These are phyloP conservation scores for Luperina testacea DNA, from an alignment of 2,888 invertebrate species.

Conservation along the genomic window DNA sequence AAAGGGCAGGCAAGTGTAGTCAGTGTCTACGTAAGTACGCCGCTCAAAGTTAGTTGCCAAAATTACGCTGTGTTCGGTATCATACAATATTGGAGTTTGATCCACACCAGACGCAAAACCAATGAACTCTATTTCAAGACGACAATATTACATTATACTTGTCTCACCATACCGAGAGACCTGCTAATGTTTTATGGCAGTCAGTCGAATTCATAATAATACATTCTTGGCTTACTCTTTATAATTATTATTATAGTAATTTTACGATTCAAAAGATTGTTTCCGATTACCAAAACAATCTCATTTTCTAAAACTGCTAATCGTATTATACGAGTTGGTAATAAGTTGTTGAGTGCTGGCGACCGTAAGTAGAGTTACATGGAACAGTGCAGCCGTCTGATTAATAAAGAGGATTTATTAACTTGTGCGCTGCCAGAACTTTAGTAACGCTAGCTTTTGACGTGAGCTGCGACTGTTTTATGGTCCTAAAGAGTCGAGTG, in stretches of 20 bases:
- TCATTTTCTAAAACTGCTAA: constrained; percentile 15
- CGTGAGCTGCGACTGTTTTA: constrained; percentile 15
- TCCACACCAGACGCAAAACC: neutral
- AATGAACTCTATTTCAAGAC: neutral
- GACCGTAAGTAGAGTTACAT: constrained; percentile 14
- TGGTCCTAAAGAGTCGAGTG: constrained; percentile 14
- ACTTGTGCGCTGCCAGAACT: constrained; percentile 41
- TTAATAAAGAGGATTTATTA: constrained; percentile 59
- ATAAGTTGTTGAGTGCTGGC: constrained; percentile 22
- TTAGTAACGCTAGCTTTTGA: constrained; percentile 33
- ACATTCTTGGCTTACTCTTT: neutral
- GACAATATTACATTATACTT: neutral
- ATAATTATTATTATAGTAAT: neutral
- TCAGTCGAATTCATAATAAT: neutral
- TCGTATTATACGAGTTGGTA: constrained; percentile 29
- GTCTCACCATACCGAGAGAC: neutral
- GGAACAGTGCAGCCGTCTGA: constrained; percentile 30
- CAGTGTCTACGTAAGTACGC: neutral
- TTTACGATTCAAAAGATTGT: neutral
- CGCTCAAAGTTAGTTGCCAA: neutral
- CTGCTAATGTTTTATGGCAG: neutral
- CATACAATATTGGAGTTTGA: neutral
- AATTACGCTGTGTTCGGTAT: neutral
- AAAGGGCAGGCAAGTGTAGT: neutral
- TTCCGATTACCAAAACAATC: constrained; percentile 12